Evolutionary conservation across 2,888 invertebrate species (phyloP).

Genomic region (Archaeoteleia sp.): DNA sequence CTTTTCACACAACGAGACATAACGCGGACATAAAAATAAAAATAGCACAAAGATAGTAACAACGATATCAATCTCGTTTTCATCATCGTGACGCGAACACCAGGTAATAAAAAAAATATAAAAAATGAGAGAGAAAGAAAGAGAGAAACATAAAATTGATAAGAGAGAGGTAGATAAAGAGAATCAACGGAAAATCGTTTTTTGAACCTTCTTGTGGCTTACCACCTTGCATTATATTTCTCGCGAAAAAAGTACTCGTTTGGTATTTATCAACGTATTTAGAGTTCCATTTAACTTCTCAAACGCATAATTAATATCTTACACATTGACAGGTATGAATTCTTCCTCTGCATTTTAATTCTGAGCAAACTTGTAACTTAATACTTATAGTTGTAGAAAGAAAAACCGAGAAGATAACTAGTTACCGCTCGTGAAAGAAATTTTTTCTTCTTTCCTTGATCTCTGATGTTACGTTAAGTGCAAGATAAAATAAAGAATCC

Average conservation of each 20-base stretch:
- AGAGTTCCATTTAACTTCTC: constrained; percentile 20
- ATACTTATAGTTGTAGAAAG: constrained; percentile 24
- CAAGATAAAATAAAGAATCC: constrained; percentile 17
- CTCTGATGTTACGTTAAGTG: constrained; percentile 8
- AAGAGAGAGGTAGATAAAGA: constrained; percentile 9
- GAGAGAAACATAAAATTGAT: too few relatives aligned
- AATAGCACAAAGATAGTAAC: constrained; percentile 31
- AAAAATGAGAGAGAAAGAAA: constrained; percentile 18
- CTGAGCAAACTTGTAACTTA: constrained; percentile 23
- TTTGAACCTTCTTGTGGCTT: constrained; percentile 10
- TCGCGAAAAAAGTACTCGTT: constrained; percentile 12
- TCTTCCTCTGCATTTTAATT: constrained; percentile 17
- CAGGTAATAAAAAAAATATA: constrained; percentile 20
- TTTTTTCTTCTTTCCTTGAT: constrained; percentile 8
- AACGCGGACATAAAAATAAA: constrained; percentile 37
- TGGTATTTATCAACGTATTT: constrained; percentile 29
- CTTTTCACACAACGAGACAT: constrained; percentile 35
- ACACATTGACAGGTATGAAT: constrained; percentile 27
- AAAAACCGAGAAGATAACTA: constrained; percentile 24
- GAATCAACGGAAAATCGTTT: constrained; percentile 3
- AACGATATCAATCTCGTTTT: constrained; percentile 37
- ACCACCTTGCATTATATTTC: not conserved
- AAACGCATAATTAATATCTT: constrained; percentile 34
- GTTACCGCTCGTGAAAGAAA: constrained; percentile 12
- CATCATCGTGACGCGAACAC: constrained; percentile 28